Evolutionary conservation across 1,140 invertebrate genomes (phyloP).

Genomic region (Mycetomoellerius zeteki): DNA sequence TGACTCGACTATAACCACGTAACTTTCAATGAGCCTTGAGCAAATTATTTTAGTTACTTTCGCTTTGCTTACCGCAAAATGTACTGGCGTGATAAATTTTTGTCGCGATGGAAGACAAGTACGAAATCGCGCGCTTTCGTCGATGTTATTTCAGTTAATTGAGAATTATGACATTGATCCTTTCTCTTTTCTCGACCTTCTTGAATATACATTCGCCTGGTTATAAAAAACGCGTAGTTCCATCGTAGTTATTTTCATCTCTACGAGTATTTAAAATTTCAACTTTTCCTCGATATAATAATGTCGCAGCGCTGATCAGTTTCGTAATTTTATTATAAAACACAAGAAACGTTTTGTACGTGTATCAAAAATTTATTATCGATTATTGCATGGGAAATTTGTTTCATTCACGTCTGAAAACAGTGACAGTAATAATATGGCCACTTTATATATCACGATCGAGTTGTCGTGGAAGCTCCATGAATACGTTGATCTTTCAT

Average conservation of each 20-base stretch:
- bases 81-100: not conserved
- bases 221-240: not conserved
- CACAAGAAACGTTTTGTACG: constrained; percentile 16
- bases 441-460: constrained; percentile 73
- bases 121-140: not conserved
- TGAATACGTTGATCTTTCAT: constrained; percentile 53
- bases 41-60: constrained; percentile 21
- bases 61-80: not conserved
- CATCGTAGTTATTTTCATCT: not conserved
- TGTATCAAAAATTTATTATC: constrained; percentile 67
- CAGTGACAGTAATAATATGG: constrained; percentile 72
- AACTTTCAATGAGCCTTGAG: constrained; percentile 49
- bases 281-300: not conserved
- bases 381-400: constrained; percentile 46
- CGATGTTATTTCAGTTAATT: not conserved
- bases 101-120: constrained; percentile 26
- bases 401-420: constrained; percentile 45
- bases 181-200: not conserved
- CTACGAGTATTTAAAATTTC: not conserved
- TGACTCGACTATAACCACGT: constrained; percentile 60
- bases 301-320: not conserved
- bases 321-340: constrained; percentile 4
- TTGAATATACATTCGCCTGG: constrained; percentile 12
- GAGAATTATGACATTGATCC: constrained; percentile 7
- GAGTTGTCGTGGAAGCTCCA: constrained; percentile 71